Percentiles rank a stretch among this genome's conserved stretches.
Conservation (phyloP, 2,888 invertebrate genomes). For the Drosophila rellima region DNA sequence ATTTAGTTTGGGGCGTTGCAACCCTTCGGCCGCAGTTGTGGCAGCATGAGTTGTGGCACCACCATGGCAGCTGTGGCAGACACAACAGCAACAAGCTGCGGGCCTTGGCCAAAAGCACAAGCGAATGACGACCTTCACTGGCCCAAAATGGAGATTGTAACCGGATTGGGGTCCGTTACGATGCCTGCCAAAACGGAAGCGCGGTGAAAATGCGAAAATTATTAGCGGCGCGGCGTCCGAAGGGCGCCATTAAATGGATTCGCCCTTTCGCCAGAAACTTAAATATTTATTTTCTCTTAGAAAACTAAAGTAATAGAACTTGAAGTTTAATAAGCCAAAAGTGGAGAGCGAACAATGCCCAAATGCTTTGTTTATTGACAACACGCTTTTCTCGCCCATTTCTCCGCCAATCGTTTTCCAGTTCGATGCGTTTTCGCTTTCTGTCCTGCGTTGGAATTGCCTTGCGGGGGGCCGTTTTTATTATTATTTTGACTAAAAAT, state of each 20-base stretch:
- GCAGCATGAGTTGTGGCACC: neutral
- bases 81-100: slow-evolving; percentile 10
- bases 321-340: slow-evolving; percentile 10
- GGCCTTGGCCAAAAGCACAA: slow-evolving; percentile 30
- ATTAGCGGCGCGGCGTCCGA: slow-evolving; percentile 57
- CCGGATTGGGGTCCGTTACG: neutral
- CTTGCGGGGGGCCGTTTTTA: slow-evolving; percentile 35
- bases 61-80: neutral
- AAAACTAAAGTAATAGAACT: slow-evolving; percentile 4
- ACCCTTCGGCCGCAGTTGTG: neutral
- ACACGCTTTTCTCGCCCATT: neutral
- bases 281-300: slow-evolving; percentile 10
- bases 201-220: slow-evolving; percentile 60
- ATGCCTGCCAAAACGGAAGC: slow-evolving; percentile 69
- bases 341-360: slow-evolving; percentile 1
- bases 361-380: slow-evolving; percentile 10
- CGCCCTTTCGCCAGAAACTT: slow-evolving; percentile 11
- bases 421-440: slow-evolving; percentile 38
- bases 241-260: slow-evolving; percentile 56
- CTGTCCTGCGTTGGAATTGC: slow-evolving; percentile 32
- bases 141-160: neutral
- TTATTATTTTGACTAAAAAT: slow-evolving; percentile 39
- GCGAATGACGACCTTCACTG: slow-evolving; percentile 24
- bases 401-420: slow-evolving; percentile 35
- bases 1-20: slow-evolving; percentile 45